These are phyloP conservation scores for Triplophysa bombifrons DNA, from an alignment of 2,797 vertebrate species.

Conservation along the genomic window DNA sequence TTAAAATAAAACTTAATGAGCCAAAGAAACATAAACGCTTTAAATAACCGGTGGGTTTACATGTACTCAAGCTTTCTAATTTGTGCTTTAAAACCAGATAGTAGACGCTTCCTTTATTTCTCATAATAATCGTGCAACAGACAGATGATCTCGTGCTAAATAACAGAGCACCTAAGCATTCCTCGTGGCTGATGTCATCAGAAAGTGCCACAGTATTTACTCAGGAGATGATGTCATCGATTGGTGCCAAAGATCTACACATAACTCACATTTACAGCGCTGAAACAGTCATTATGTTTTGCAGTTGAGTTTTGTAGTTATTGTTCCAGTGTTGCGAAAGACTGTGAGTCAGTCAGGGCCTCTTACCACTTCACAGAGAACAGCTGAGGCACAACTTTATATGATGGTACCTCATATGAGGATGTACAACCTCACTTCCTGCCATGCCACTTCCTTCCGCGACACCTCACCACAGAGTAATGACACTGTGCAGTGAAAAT, in stretches of 20 bases:
- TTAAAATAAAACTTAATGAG: neutral
- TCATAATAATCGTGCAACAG: neutral
- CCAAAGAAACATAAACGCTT: neutral
- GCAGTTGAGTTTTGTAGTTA: neutral
- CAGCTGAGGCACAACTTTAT: conserved; percentile 1
- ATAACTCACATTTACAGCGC: conserved; percentile 9
- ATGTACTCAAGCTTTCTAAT: neutral
- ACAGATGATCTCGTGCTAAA: neutral
- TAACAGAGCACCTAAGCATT: neutral
- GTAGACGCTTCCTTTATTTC: neutral
- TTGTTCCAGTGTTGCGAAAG: neutral
- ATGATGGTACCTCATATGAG: neutral
- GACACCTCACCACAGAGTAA: neutral
- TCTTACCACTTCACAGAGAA: no score
- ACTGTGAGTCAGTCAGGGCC: conserved; percentile 18
- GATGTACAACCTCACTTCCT: conserved; percentile 42
- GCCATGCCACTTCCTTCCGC: conserved; percentile 34
- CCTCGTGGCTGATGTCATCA: conserved; percentile 15
- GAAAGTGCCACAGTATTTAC: neutral
- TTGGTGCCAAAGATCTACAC: conserved; percentile 4
- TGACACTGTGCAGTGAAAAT: neutral
- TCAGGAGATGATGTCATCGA: conserved; percentile 27
- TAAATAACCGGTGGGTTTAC: neutral
- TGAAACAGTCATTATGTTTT: conserved; percentile 29
- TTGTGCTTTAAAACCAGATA: neutral